A percentile compares a stretch with the other conserved stretches of the same genome.
phyloP scores from a whole-genome alignment of 2,113 vertebrate genomes.

The Phyllopteryx taeniolatus region DNA sequence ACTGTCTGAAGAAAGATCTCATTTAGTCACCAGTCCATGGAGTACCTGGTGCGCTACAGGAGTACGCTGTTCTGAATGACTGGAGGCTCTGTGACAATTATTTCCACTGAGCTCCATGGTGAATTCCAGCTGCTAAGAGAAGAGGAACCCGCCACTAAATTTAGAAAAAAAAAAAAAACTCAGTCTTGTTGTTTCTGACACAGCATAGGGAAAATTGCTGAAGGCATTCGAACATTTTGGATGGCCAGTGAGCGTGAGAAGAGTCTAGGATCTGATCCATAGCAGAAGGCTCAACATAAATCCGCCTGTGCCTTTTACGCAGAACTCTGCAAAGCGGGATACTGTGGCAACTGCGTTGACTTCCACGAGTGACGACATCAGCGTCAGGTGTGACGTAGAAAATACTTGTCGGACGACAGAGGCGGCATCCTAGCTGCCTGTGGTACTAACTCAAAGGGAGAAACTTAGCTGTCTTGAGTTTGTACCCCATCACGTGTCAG shows the following conservation, averaged over 20 bases:
- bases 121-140: not conserved
- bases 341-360: not conserved
- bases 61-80: not conserved
- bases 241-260: not conserved
- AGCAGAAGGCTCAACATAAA: not conserved
- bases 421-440: too few relatives aligned
- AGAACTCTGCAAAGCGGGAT: not conserved
- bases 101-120: not conserved
- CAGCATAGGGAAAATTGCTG: not conserved
- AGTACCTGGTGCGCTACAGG: not conserved
- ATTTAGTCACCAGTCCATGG: not conserved
- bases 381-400: too few relatives aligned
- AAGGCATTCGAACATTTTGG: not conserved
- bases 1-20: constrained; percentile 1
- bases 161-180: constrained; percentile 2
- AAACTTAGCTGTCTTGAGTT: too few relatives aligned
- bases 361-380: not conserved
- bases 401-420: too few relatives aligned
- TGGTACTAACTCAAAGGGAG: too few relatives aligned
- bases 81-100: not conserved
- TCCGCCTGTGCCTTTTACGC: not conserved
- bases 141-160: not conserved
- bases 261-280: not conserved
- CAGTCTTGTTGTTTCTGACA: not conserved
- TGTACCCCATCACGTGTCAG: too few relatives aligned